Evolutionary conservation across 2,888 invertebrate genomes (phyloP).

Genomic region (Yponomeuta evonymella): DNA sequence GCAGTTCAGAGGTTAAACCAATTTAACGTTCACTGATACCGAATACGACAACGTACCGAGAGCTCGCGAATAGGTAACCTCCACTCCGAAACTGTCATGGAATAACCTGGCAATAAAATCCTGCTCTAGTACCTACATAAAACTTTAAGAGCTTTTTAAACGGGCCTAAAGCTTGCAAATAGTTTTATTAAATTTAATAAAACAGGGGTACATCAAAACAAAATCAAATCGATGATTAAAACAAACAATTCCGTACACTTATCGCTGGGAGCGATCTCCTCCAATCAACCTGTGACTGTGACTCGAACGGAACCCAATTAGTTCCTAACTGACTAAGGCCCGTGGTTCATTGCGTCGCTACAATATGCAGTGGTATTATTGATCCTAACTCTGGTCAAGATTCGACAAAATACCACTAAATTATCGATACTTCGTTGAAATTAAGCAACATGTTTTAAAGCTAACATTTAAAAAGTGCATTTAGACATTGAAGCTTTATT

Average conservation of each 20-base stretch:
- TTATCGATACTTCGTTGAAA: no score
- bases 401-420: no score
- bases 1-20: no score
- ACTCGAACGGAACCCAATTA: not conserved
- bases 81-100: not conserved
- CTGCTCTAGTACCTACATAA: not conserved
- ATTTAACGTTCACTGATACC: not conserved
- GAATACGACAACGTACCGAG: not conserved
- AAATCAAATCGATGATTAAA: not conserved
- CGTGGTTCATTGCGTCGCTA: no score
- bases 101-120: not conserved
- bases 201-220: no score
- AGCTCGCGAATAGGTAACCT: not conserved
- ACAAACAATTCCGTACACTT: not conserved
- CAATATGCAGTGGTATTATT: no score
- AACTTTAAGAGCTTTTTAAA: not conserved
- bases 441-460: no score
- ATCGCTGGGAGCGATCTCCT: not conserved
- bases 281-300: not conserved
- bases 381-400: no score
- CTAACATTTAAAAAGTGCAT: no score
- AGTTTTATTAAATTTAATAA: not conserved
- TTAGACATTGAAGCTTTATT: no score
- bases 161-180: not conserved
- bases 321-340: not conserved